Evolutionary conservation across 1,140 invertebrate species (phyloP), one percentile per base, ranked within the genome.

Genomic region (Drosophila albomicans): DNA sequence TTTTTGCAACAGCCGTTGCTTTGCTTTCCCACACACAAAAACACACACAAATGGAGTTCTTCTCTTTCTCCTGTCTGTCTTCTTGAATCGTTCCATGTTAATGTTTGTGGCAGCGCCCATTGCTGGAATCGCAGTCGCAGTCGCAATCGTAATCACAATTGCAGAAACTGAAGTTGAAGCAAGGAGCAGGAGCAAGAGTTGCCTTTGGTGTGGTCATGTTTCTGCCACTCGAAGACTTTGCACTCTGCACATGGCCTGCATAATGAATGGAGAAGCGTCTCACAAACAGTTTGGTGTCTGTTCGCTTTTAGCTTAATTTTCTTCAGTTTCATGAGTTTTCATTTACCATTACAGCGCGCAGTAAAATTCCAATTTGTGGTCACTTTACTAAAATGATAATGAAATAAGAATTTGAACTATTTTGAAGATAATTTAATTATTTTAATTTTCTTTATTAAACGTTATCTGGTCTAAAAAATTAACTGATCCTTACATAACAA

Each of bases 191-290:
- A 13, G n/a, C 41, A 2, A n/a, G n/a, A 13, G 11, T 0, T 43
- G 66, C 35, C 8, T 38, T 38, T 2, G 35, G 7, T 38, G 71
- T 61, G 11, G 13, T 63, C 43, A 15, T 58, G 30, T 56, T 62
- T 16, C 57, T 67, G 67, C 63, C 75, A 78, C 82, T 81, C 62
- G 71, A 82, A 87, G 73, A 79, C 82, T 79, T 67, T 82, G 79
- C 68, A 78, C 75, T 81, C 72, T 82, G 82, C 79, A 82, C 82
- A 86, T 87, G 82, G 82, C 82, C 72, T 86, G 82, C 82, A 87
- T 86, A 82, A 86, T 87, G 79, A 86, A 86, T 86, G 82, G 72
- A 68, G 82, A 68, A 68, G 74, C 11, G 0, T 41, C 15, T 58
- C 56, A 10, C 11, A 5, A 16, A 10, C 35, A 10, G n/a, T 1